A percentile compares a stretch with the other conserved stretches of the same genome.
Evolutionary conservation across 2,888 invertebrate species (phyloP).

Genomic region (Leptopilina syphax): DNA sequence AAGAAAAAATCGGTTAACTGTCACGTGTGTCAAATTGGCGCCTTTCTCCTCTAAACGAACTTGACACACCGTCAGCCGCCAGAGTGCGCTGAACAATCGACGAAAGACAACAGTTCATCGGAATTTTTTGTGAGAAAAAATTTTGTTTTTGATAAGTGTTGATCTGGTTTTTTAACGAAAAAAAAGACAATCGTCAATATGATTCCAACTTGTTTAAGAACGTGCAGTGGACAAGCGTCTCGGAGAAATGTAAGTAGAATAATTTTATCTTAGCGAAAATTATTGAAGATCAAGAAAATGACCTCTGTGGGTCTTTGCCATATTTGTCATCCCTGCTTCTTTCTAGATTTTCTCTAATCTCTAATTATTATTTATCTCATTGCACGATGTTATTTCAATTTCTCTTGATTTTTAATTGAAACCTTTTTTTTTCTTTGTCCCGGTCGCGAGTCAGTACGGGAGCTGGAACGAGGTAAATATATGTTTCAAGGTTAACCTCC

Average conservation of each 20-base stretch:
- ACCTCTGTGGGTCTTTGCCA: slow-evolving; percentile 66
- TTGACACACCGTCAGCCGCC: neutral
- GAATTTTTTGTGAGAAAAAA: neutral
- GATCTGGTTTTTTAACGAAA: neutral
- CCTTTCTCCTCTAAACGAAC: slow-evolving; percentile 13
- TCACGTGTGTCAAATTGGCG: slow-evolving; percentile 17
- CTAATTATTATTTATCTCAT: slow-evolving; percentile 48
- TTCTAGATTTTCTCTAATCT: slow-evolving; percentile 45
- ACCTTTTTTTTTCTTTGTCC: slow-evolving; percentile 62
- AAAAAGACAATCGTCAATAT: slow-evolving; percentile 63
- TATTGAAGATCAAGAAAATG: slow-evolving; percentile 58
- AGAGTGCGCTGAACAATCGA: slow-evolving; percentile 3
- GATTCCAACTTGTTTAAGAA: slow-evolving; percentile 76
- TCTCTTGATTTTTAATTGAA: slow-evolving; percentile 51
- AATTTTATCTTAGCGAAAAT: slow-evolving; percentile 38
- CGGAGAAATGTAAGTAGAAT: slow-evolving; percentile 76
- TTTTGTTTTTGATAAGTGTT: neutral
- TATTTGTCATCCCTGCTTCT: slow-evolving; percentile 52
- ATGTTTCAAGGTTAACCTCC: slow-evolving; percentile 51
- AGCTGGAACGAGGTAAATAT: slow-evolving; percentile 75
- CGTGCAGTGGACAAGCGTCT: slow-evolving; percentile 73
- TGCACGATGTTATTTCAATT: slow-evolving; percentile 37
- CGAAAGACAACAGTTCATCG: neutral
- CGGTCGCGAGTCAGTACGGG: slow-evolving; percentile 69
- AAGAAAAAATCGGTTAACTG: neutral